These are phyloP conservation scores for Isaurus tuberculatus DNA, from an alignment of 92 coral and sea anemone species.

Conservation along the genomic window DNA sequence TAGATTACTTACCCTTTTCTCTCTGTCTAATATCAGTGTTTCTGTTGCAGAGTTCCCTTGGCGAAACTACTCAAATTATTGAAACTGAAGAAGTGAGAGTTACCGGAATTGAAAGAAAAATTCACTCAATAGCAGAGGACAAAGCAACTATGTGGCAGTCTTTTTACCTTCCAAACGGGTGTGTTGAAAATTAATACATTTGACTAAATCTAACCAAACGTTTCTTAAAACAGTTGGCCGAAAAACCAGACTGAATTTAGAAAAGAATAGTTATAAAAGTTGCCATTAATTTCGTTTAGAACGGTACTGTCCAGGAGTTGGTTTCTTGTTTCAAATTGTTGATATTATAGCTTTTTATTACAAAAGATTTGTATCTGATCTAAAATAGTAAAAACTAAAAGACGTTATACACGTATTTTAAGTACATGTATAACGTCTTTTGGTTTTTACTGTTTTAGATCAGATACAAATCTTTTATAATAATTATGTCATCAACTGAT, in stretches of 20 bases:
- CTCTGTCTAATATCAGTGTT: not conserved
- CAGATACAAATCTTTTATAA: too few relatives aligned
- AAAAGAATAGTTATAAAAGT: too few relatives aligned
- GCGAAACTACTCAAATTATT: slow-evolving; percentile 58
- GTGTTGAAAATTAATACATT: slow-evolving; percentile 6
- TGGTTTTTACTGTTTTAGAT: too few relatives aligned
- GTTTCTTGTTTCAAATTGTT: not conserved
- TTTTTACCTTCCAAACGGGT: slow-evolving; percentile 86
- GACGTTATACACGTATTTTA: too few relatives aligned
- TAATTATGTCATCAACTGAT: too few relatives aligned
- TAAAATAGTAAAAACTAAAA: too few relatives aligned
- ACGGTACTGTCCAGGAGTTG: not conserved
- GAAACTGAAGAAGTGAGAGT: slow-evolving; percentile 58
- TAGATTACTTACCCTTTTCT: not conserved
- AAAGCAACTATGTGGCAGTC: slow-evolving; percentile 85
- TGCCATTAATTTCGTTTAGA: too few relatives aligned
- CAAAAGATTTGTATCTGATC: too few relatives aligned
- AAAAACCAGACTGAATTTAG: too few relatives aligned
- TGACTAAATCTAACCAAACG: not conserved
- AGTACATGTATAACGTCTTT: too few relatives aligned
- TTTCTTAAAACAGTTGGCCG: too few relatives aligned
- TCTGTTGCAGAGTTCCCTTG: slow-evolving; percentile 75
- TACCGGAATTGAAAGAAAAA: slow-evolving; percentile 74
- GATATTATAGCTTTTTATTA: too few relatives aligned
- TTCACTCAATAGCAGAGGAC: slow-evolving; percentile 67